Evolutionary conservation across 1,140 invertebrate species (phyloP), one percentile per base, ranked within the genome.

Genomic region (Cotesia chilonis): DNA sequence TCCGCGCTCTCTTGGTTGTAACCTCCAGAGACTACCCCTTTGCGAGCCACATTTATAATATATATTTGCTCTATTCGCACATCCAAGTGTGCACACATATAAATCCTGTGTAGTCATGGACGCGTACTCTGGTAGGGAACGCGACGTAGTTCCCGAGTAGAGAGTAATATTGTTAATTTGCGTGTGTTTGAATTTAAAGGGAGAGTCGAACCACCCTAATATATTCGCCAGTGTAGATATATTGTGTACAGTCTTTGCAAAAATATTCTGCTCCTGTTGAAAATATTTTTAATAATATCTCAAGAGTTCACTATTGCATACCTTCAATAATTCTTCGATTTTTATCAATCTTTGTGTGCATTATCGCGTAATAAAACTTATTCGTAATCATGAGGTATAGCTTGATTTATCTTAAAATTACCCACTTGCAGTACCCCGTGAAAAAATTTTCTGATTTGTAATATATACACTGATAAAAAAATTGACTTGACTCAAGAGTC

Each of bases 161-260:
- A 41, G 79, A 84, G 82, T 83, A 84, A 84, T 84, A 84, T 84
- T 80, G 82, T 84, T 84, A 84, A 85, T 85, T 84, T 80, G 81
- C 81, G 81, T 84, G 82, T 83, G 83, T 84, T 84, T 80, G 83
- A 83, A 81, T 81, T 84, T 77, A 82, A 78, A 84, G 79, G 82
- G 83, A 81, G 79, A 80, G 78, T 77, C 77, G 80, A 80, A 82
- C 78, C 82, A 84, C 83, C 83, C 82, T 83, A 84, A 85, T 85
- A 84, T 84, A 85, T 84, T 85, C 83, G 80, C 81, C 41, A 77
- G 1, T 81, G 79, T 77, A 77, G 78, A 78, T 82, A 81, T 82
- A 76, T 75, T 73, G 80, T 77, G 80, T 85, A 84, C 82, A 84
- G 38, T 63, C 41, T 36, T 41, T 10, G 20, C 67, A 63, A 69